phyloP scores from a whole-genome alignment of 2,797 vertebrate genomes.

The Hirundo rustica region DNA sequence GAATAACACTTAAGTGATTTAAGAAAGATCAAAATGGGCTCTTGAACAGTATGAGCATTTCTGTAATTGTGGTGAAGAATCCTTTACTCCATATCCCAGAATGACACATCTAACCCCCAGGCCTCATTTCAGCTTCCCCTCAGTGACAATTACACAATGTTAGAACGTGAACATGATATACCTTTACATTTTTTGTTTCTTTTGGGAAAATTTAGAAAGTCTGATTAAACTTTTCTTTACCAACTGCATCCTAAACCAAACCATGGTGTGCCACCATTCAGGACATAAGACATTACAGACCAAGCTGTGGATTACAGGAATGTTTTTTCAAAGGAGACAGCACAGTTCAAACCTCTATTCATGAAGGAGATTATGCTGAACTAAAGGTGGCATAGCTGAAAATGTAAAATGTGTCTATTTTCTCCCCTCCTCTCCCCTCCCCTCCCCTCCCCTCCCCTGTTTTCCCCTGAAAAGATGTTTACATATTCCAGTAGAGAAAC shows the following conservation, averaged over 20 bases:
- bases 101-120: not conserved
- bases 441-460: accelerated
- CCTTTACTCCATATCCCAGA: not conserved
- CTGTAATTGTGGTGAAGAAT: not conserved
- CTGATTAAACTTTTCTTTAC: not conserved
- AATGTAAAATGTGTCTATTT: not conserved
- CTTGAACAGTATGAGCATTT: not conserved
- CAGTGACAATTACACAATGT: not conserved
- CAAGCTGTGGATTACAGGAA: not conserved
- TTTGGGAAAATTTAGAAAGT: not conserved
- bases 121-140: not conserved
- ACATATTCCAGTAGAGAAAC: not conserved
- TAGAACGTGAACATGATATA: not conserved
- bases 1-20: not conserved
- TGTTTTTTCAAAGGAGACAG: not conserved
- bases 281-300: not conserved
- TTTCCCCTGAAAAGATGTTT: not conserved
- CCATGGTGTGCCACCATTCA: not conserved
- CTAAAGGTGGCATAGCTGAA: not conserved
- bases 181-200: not conserved
- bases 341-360: not conserved
- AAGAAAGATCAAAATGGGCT: not conserved
- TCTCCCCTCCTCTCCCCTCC: accelerated
- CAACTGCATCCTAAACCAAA: not conserved
- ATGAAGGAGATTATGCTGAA: not conserved